Base-by-base conservation (phyloP, 2,888 invertebrate species). In the Ormyrus thymus region DNA sequence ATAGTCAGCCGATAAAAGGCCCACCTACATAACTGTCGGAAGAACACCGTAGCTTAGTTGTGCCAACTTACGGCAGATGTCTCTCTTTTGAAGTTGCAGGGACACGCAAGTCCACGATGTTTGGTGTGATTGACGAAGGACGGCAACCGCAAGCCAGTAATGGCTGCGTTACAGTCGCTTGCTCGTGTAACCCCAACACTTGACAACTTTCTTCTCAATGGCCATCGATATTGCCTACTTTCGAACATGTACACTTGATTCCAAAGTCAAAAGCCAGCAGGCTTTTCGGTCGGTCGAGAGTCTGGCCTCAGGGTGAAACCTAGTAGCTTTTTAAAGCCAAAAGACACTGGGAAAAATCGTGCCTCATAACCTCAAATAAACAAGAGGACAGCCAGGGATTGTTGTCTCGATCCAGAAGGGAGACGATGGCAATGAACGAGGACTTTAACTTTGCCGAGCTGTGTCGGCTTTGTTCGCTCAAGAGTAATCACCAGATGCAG, bases 381-480 rank as follows among this genome's bases (percentile, higher is more conserved):
- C 43, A 56, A 13, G 9, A 11, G 15, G 11, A 11, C 43, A 15
- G 59, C 10, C 15, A 70, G 11, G 65, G 13, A 56, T 68, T 64
- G 13, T 53, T 68, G 59, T 66, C 46, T 10, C 59, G 59, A 11
- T 59, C 10, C 43, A 4, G 13, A 29, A 51, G 46, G 65, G n/a
- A 8, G n/a, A 58, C 13, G 13, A 93, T 93, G 92, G 92, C 93
- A 90, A 92, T 93, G 91, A 88, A 84, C 84, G 91, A 90, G 79
- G 93, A 93, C 90, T 93, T 94, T 86, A 94, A 93, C 91, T 94
- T 94, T 90, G 92, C 93, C 83, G 94, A 94, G 91, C 92, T 94
- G 84, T 94, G 94, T 89, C 92, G 94, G 87, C 91, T 94, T 83
- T 94, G 94, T 89, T 93, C 94, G 84, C 91, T 94, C 84, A 94